These are phyloP conservation scores for Drosophila teissieri DNA, from an alignment of 1,140 invertebrate species.

Conservation along the genomic window DNA sequence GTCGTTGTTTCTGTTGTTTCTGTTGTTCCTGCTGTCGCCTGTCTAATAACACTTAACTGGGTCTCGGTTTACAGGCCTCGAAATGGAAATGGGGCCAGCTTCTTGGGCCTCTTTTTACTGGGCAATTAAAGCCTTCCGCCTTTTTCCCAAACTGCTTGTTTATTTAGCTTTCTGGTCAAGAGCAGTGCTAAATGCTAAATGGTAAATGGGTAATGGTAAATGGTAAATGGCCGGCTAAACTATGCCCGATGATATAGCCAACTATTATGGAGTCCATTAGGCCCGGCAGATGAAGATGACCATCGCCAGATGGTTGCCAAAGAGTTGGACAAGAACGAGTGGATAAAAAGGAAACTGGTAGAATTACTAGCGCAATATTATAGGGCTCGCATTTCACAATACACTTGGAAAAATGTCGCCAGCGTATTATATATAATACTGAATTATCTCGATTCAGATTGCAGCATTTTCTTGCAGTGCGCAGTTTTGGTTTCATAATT, in stretches of 20 bases:
- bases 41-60: slow-evolving; percentile 76
- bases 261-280: slow-evolving; percentile 78
- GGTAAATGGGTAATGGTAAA: slow-evolving; percentile 23
- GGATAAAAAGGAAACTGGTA: slow-evolving; percentile 19
- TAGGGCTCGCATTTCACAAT: slow-evolving; percentile 8
- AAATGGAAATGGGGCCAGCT: slow-evolving; percentile 39
- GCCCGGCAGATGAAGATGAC: slow-evolving; percentile 46
- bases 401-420: slow-evolving; percentile 1
- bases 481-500: slow-evolving; percentile 66
- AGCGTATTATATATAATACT: background rate
- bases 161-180: slow-evolving; percentile 54
- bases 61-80: slow-evolving; percentile 40
- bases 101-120: slow-evolving; percentile 17
- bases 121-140: slow-evolving; percentile 42
- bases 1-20: slow-evolving; percentile 3
- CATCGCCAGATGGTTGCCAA: slow-evolving; percentile 39
- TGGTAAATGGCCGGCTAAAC: slow-evolving; percentile 15
- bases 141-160: slow-evolving; percentile 42
- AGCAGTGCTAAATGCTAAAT: slow-evolving; percentile 22
- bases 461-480: background rate
- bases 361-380: slow-evolving; percentile 6
- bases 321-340: slow-evolving; percentile 28
- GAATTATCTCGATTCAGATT: background rate
- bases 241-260: slow-evolving; percentile 51
- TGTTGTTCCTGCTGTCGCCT: slow-evolving; percentile 58